Evolutionary conservation across 2,113 vertebrate species (phyloP), one percentile per base, ranked within the genome.

Genomic region (Synodontis membranacea): DNA sequence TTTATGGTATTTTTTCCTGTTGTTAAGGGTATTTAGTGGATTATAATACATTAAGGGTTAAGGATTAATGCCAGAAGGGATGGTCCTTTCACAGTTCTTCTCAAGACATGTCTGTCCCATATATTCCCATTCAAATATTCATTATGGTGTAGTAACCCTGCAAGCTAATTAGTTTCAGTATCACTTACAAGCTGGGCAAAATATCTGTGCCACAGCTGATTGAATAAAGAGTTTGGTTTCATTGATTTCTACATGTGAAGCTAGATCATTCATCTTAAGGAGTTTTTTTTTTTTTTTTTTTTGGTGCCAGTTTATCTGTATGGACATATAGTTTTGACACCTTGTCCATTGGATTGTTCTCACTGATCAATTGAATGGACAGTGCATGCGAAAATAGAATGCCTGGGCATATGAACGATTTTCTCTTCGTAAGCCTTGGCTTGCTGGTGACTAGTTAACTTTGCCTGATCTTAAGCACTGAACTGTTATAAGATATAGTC

Each of bases 121-220:
- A 66, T 52, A 76, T 82, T 87, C 70, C 31, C 44, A 76, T 83
- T 86, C 80, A 87, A 83, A 76, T 87, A 87, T 87, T 87, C 9
- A 87, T 87, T 50, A 78, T 78, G 56, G 80, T 81, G 78, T 58
- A 37, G 56, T 62, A 39, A 48, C 15, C 31, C 39, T 74, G 70
- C 31, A n/a, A 62, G 68, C 80, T 82, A 75, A 82, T 64, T 82
- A 86, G 80, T 76, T 82, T 75, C 54, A 75, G 80, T 82, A 86
- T 86, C 66, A 75, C 68, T 80, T 87, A 87, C 86, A 83, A 75
- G 80, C 80, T 58, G 68, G 85, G 54, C 68, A 82, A 86, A 82
- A 87, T 83, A 66, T 83, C 80, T 75, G 44, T 78, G 70, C 68
- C 80, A 75, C 68, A 72, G 60, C 62, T 28, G 78, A 58, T 72